Evolutionary conservation across 2,797 vertebrate genomes (phyloP), one percentile per base, ranked within the genome.

Genomic region (Coluber constrictor): DNA sequence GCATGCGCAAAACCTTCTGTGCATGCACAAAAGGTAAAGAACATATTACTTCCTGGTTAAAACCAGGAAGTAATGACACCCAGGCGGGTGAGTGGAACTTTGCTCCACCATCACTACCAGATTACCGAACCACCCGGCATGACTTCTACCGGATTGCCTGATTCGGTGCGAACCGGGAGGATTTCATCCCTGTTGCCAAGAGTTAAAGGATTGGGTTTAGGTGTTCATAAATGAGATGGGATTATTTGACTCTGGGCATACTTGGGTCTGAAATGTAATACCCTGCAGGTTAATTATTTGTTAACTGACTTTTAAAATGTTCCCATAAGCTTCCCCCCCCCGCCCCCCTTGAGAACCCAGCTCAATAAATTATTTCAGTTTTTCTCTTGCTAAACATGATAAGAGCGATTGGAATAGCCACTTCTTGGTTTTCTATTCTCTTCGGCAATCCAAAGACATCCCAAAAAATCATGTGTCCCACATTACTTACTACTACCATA

Each of bases 401-500:
- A 83, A 25, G 74, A 83, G 9, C 37, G 47, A 23, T 37, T 25
- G 9, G 37, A 43, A 20, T 47, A 47, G 37, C 74, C 10, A 83
- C 9, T 47, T 47, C 37, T 11, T 83, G 74, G 9, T 83, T 47
- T 83, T 83, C 20, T 47, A 47, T 7, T 83, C 9, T 83, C 9
- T 83, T 23, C 37, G 47, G 37, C 37, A 83, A 83, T 83, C 20
- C 74, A 47, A 83, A 47, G 20, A 11, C 20, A 83, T 47, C 8
- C 88, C 93, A 90, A 94, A 90, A 94, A 90, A 55, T 93, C 55
- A 86, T 88, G 70, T 94, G 90, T 61, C 20, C 27, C 11, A 47
- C 37, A 59, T 18, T 60, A 61, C 55, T 83, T 93, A 94, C 37
- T 1, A 0, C 61, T 37, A 18, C n/a, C n/a, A 83, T 56, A 60